Conservation (phyloP, 64 coral and sea anemone genomes). For the Montipora cactus region DNA sequence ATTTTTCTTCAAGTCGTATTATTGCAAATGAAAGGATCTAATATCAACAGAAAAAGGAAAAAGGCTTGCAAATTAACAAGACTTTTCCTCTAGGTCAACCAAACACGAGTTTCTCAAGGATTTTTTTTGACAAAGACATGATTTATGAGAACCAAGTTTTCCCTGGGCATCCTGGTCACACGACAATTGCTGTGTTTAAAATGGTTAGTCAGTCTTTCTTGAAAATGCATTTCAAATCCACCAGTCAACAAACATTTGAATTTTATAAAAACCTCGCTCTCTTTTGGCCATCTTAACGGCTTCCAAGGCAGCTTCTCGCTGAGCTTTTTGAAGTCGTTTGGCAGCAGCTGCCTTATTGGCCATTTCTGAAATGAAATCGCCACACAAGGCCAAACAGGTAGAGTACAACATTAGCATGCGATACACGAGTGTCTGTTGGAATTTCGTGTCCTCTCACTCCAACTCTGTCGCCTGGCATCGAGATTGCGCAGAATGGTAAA, state of each 20-base stretch:
- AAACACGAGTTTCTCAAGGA: neutral
- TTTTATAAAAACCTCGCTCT: conserved; percentile 84
- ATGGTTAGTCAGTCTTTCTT: too few species aligned
- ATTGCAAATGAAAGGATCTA: too few species aligned
- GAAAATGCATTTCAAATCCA: neutral
- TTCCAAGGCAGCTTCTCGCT: conserved; percentile 92
- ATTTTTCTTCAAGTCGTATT: too few species aligned
- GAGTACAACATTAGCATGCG: conserved; percentile 18
- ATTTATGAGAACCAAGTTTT: neutral
- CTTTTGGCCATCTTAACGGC: conserved; percentile 89
- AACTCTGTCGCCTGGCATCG: neutral
- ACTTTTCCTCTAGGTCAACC: neutral
- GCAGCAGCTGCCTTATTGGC: conserved; percentile 84
- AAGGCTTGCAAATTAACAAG: neutral
- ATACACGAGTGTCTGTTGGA: neutral
- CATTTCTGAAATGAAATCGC: conserved; percentile 81
- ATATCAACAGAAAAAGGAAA: too few species aligned
- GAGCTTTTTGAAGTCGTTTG: conserved; percentile 79
- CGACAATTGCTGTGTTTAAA: too few species aligned
- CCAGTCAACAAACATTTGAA: conserved; percentile 36
- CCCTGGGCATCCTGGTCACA: too few species aligned
- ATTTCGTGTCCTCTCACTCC: neutral
- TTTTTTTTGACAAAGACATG: neutral
- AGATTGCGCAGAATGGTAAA: neutral
- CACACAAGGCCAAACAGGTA: conserved; percentile 32